phyloP scores from a whole-genome alignment of 1,140 invertebrate genomes.

The Papilio helenus region DNA sequence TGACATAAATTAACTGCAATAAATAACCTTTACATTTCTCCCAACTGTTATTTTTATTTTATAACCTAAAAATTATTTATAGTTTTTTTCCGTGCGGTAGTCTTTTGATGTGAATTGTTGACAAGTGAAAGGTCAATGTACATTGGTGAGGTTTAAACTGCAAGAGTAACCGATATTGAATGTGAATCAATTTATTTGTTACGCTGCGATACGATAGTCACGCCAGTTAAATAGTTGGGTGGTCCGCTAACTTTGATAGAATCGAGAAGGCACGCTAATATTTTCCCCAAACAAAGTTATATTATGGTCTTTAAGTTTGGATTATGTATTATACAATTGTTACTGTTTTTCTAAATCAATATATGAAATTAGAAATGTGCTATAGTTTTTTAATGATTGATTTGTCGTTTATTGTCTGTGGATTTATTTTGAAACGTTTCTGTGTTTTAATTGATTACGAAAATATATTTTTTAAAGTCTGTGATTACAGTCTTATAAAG shows the following conservation, averaged over 20 bases:
- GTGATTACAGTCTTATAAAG: too few relatives aligned
- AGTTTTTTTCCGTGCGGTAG: background rate
- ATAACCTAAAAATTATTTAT: background rate
- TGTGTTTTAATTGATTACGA: too few relatives aligned
- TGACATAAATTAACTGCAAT: slow-evolving; percentile 6
- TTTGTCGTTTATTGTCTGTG: too few relatives aligned
- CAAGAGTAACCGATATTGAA: background rate
- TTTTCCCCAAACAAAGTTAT: background rate
- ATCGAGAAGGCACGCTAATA: background rate
- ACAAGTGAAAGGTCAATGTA: slow-evolving; percentile 5
- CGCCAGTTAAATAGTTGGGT: slow-evolving; percentile 1
- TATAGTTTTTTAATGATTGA: too few relatives aligned
- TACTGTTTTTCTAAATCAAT: background rate
- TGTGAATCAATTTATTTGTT: background rate
- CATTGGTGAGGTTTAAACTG: background rate
- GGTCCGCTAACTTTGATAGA: background rate
- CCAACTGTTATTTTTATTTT: background rate
- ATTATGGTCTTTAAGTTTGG: background rate
- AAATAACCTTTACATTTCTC: slow-evolving; percentile 1
- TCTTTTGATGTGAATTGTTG: slow-evolving; percentile 2
- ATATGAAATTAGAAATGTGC: too few relatives aligned
- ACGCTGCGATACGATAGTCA: slow-evolving; percentile 1
- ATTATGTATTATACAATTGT: background rate
- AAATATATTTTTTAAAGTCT: too few relatives aligned
- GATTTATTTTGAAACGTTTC: too few relatives aligned